These are phyloP conservation scores for Tenthredo distinguenda DNA, from an alignment of 2,888 invertebrate genomes.

Conservation along the genomic window DNA sequence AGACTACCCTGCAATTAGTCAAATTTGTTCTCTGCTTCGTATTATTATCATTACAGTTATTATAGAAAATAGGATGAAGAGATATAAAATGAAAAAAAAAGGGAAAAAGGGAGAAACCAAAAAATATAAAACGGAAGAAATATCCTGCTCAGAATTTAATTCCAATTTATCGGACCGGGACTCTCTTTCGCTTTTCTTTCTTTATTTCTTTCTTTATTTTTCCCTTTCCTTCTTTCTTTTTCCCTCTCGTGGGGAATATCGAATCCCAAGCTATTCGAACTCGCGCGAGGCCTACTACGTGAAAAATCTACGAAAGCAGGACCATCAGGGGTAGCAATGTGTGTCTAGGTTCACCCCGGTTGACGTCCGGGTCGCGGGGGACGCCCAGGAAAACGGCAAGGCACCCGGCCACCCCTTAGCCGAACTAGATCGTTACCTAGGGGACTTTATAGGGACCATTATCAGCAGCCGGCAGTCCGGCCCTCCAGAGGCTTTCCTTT, in stretches of 20 bases:
- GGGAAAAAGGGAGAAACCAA: background rate
- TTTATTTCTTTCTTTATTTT: background rate
- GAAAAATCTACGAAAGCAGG: conserved; percentile 13
- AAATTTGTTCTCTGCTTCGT: background rate
- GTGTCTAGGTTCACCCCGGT: conserved; percentile 35
- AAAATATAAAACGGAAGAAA: background rate
- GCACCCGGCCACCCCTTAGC: conserved; percentile 59
- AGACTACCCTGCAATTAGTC: conserved; percentile 9
- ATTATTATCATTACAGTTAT: background rate
- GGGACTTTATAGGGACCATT: conserved; percentile 66
- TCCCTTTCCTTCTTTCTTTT: background rate
- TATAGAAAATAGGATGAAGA: background rate
- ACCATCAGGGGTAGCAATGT: conserved; percentile 7
- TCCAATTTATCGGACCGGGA: background rate
- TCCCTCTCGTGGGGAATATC: conserved; percentile 26
- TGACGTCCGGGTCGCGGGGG: conserved; percentile 39
- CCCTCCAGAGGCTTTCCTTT: conserved; percentile 11
- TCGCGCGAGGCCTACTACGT: conserved; percentile 1
- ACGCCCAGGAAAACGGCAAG: conserved; percentile 45
- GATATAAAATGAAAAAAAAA: background rate
- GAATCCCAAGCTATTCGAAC: conserved; percentile 12
- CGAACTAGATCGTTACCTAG: conserved; percentile 59
- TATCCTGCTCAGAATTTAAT: background rate
- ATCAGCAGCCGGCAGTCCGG: conserved; percentile 57
- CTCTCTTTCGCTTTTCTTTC: background rate